Conservation (phyloP, 2,888 invertebrate species). For the Agrochola macilenta region DNA sequence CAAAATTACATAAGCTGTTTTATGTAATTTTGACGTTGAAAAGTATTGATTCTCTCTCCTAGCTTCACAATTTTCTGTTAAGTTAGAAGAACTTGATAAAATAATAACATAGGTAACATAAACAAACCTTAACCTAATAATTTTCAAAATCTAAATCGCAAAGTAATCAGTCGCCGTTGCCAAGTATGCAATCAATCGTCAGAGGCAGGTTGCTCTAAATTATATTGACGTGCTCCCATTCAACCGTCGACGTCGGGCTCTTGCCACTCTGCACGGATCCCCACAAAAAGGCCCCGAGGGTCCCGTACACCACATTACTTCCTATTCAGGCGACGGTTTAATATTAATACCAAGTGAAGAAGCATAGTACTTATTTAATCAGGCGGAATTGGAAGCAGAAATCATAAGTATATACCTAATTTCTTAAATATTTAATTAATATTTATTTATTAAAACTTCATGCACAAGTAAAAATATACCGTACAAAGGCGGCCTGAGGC, state of each 20-base stretch:
- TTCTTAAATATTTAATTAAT: constrained; percentile 2
- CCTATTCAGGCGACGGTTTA: constrained; percentile 43
- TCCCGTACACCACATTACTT: constrained; percentile 47
- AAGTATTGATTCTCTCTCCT: too few relatives aligned
- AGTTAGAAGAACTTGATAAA: too few relatives aligned
- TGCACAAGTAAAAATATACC: too few relatives aligned
- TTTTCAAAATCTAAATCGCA: background rate
- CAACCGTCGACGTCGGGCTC: constrained; percentile 28
- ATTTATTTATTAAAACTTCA: too few relatives aligned
- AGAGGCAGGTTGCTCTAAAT: constrained; percentile 47
- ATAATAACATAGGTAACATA: background rate
- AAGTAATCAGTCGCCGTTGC: constrained; percentile 44
- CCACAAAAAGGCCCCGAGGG: constrained; percentile 51
- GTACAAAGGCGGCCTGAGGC: too few relatives aligned
- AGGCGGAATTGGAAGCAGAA: background rate
- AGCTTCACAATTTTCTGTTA: too few relatives aligned
- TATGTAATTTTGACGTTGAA: too few relatives aligned
- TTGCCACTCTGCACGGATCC: constrained; percentile 27
- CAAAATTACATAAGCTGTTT: too few relatives aligned
- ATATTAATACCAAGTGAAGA: constrained; percentile 13
- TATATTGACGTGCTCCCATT: constrained; percentile 49
- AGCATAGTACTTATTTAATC: constrained; percentile 22
- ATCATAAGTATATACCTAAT: background rate
- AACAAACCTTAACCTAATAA: background rate
- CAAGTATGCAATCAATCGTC: constrained; percentile 3